Conservation (phyloP, 1,140 invertebrate genomes). For the Tetraneura akinire region DNA sequence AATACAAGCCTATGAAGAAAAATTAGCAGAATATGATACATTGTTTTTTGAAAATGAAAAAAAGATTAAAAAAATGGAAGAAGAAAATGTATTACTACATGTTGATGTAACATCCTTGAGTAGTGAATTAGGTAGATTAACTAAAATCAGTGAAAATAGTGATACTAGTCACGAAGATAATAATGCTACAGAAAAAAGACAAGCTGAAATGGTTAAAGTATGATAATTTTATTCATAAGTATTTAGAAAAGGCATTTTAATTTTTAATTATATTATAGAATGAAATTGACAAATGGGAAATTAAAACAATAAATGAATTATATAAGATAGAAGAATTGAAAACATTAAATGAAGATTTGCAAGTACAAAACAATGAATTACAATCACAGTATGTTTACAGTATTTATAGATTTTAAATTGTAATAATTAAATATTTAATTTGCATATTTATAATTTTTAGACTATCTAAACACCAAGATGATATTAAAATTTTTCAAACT, state of each 20-base stretch:
- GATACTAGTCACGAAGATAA: conserved; percentile 9
- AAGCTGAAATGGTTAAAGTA: conserved; percentile 47
- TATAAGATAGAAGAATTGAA: conserved; percentile 42
- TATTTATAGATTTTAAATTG: not conserved
- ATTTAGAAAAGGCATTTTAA: not conserved
- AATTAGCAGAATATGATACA: conserved; percentile 34
- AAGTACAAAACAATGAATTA: conserved; percentile 30
- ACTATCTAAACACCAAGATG: conserved; percentile 35
- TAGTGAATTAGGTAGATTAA: conserved; percentile 47
- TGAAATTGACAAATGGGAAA: conserved; percentile 49
- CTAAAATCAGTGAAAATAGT: conserved; percentile 48
- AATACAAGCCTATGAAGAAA: conserved; percentile 44
- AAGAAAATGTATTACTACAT: conserved; percentile 47
- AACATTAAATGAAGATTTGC: conserved; percentile 20
- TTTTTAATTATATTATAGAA: conserved; percentile 25
- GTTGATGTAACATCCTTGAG: conserved; percentile 28
- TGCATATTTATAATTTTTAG: not conserved
- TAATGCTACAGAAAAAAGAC: conserved; percentile 16
- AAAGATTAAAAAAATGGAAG: conserved; percentile 46
- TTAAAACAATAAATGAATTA: conserved; percentile 38
- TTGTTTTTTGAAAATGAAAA: conserved; percentile 28
- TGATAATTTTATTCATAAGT: not conserved
- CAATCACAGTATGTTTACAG: conserved; percentile 22
- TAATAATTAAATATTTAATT: no score
- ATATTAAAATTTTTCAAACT: conserved; percentile 32